A percentile compares a stretch with the other conserved stretches of the same genome.
These are phyloP conservation scores for Stichopus horrens DNA, from an alignment of 53 echinoderm and acorn worm species.

Conservation along the genomic window DNA sequence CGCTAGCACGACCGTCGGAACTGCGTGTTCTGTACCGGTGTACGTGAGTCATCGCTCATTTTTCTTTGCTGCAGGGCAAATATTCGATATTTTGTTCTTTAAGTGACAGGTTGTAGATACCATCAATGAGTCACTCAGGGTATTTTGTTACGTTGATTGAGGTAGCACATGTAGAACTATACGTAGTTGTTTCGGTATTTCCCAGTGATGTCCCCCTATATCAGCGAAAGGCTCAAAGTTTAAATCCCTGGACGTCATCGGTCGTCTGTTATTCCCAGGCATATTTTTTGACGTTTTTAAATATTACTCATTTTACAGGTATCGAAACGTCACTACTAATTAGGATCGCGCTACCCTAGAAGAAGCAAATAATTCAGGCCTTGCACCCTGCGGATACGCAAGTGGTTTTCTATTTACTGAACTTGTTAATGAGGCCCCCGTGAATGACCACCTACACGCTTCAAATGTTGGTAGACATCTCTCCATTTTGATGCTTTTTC, in stretches of 20 bases:
- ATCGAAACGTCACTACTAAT: background rate
- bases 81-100: no score
- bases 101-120: no score
- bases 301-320: conserved; percentile 19
- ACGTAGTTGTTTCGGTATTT: no score
- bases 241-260: conserved; percentile 7
- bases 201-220: no score
- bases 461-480: background rate
- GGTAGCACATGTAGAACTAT: no score
- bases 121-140: no score
- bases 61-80: no score
- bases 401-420: conserved; percentile 2
- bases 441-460: conserved; percentile 20
- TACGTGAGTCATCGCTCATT: no score
- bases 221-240: background rate
- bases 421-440: conserved; percentile 7
- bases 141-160: no score
- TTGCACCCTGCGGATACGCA: background rate
- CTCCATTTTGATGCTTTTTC: background rate
- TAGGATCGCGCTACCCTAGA: background rate
- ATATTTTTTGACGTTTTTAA: background rate
- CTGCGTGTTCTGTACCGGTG: no score
- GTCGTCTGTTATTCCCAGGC: background rate
- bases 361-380: background rate
- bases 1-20: no score